A percentile compares a stretch with the other conserved stretches of the same genome.
These are phyloP conservation scores for Heliconius ismenius DNA, from an alignment of 2,888 invertebrate species.

Conservation along the genomic window DNA sequence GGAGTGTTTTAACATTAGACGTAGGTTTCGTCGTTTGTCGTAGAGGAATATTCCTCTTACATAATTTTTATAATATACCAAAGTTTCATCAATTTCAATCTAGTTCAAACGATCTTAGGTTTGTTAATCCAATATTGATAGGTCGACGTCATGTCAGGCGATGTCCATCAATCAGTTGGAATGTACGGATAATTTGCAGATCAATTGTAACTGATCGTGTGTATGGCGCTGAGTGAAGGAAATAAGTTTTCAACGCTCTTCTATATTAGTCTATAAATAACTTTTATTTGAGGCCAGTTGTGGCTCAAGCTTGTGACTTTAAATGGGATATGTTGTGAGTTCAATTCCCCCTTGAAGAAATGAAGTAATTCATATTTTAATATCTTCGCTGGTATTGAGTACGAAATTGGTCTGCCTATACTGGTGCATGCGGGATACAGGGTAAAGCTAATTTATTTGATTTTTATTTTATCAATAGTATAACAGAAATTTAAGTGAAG, in stretches of 20 bases:
- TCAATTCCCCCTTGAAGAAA: not conserved
- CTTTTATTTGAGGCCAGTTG: not conserved
- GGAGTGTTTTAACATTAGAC: too few species aligned
- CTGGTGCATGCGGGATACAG: too few species aligned
- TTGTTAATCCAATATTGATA: constrained; percentile 16
- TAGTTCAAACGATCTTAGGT: constrained; percentile 4
- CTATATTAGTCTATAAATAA: not conserved
- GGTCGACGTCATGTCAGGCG: constrained; percentile 9
- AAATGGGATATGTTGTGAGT: not conserved
- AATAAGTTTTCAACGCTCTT: constrained; percentile 14
- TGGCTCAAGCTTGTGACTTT: not conserved
- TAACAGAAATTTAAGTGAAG: too few species aligned
- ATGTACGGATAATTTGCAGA: constrained; percentile 20
- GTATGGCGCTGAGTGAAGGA: constrained; percentile 6
- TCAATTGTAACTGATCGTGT: constrained; percentile 21
- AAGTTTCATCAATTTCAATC: not conserved
- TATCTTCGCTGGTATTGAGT: too few species aligned
- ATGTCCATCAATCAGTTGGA: constrained; percentile 18
- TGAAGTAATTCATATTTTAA: not conserved
- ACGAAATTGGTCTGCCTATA: too few species aligned
- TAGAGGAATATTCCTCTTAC: too few species aligned
- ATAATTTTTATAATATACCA: not conserved
- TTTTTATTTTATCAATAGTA: too few species aligned
- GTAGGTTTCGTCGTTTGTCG: too few species aligned
- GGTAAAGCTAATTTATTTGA: too few species aligned